Conservation (phyloP, 1,140 invertebrate species). For the Heterodera schachtii region DNA sequence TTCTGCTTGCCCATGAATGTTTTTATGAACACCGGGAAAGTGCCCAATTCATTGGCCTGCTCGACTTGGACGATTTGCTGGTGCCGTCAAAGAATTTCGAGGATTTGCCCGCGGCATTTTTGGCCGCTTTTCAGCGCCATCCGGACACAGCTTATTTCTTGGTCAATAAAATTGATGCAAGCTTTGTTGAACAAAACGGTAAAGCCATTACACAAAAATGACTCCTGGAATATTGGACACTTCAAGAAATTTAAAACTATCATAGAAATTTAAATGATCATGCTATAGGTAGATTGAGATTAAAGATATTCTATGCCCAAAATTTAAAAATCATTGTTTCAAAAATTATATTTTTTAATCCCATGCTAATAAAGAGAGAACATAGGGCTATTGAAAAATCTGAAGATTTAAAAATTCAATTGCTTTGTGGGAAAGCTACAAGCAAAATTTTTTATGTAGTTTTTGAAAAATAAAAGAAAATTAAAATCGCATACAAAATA, state of each 20-base stretch:
- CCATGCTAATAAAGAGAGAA: too few species aligned
- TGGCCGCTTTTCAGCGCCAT: constrained; percentile 11
- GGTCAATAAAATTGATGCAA: constrained; percentile 36
- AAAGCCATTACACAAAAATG: too few species aligned
- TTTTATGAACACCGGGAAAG: constrained; percentile 48
- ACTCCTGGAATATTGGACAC: too few species aligned
- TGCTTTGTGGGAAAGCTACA: too few species aligned
- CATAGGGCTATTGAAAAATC: too few species aligned
- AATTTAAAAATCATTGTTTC: not conserved
- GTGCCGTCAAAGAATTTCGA: constrained; percentile 9
- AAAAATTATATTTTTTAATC: not conserved
- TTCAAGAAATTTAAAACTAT: too few species aligned
- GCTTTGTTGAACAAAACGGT: constrained; percentile 30
- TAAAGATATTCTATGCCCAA: not conserved
- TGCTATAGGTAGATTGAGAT: not conserved
- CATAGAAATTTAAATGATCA: too few species aligned
- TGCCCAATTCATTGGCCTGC: constrained; percentile 48
- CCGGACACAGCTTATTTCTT: constrained; percentile 32
- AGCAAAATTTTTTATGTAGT: too few species aligned
- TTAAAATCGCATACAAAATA: too few species aligned
- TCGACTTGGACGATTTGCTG: constrained; percentile 50
- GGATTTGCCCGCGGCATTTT: constrained; percentile 27
- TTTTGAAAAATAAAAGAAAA: too few species aligned
- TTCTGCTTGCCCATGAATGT: not conserved
- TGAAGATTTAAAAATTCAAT: too few species aligned